phyloP scores from a whole-genome alignment of 2,888 invertebrate genomes.

The Holacanthella duospinosa region DNA sequence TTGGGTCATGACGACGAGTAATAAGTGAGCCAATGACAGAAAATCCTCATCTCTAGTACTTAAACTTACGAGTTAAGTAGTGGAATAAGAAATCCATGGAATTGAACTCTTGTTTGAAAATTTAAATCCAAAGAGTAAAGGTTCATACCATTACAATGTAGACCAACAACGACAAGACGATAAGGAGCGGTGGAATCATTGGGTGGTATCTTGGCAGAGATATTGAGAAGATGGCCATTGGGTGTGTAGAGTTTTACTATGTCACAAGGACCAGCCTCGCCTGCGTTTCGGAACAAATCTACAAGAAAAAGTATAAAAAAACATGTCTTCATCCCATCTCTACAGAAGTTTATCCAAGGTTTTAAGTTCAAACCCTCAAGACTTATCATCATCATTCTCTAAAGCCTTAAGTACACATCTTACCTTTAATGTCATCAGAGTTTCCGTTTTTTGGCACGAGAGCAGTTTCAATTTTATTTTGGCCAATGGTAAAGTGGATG shows the following conservation, averaged over 20 bases:
- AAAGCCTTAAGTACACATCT: neutral
- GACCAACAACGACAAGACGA: slow-evolving; percentile 47
- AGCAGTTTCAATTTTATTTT: slow-evolving; percentile 30
- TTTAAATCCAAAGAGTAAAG: too few species aligned
- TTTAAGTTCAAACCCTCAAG: too few species aligned
- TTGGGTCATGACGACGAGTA: too few species aligned
- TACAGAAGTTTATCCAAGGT: neutral
- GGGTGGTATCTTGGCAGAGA: slow-evolving; percentile 49
- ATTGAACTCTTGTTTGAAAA: too few species aligned
- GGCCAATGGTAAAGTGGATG: slow-evolving; percentile 29
- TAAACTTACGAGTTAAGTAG: too few species aligned
- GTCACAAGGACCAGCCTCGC: slow-evolving; percentile 56
- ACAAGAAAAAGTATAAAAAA: slow-evolving; percentile 25
- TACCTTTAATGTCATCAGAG: slow-evolving; percentile 37
- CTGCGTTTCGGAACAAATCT: slow-evolving; percentile 57
- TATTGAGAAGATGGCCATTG: slow-evolving; percentile 53
- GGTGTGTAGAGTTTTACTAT: slow-evolving; percentile 54
- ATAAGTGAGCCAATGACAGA: too few species aligned
- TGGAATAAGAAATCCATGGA: too few species aligned
- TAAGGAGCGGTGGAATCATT: slow-evolving; percentile 51
- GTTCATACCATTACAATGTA: slow-evolving; percentile 43
- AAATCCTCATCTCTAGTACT: too few species aligned
- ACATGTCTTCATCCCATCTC: neutral
- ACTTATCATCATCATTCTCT: too few species aligned
- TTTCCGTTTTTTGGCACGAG: slow-evolving; percentile 35